Base-by-base conservation (phyloP, 1,140 invertebrate genomes). In the Drosophila parvula region DNA sequence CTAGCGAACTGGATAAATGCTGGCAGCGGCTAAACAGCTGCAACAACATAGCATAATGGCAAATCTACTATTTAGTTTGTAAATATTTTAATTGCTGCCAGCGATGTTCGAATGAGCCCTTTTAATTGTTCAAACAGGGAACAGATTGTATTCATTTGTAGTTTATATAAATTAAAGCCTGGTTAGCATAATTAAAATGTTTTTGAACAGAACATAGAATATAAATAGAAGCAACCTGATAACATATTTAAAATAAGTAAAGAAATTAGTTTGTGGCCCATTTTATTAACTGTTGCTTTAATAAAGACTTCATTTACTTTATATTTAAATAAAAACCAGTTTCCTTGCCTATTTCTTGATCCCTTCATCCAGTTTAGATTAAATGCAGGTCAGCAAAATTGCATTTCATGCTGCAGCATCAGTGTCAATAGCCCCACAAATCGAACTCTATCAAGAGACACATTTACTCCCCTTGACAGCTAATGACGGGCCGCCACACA, bases 1-100 rank as follows among this genome's bases (percentile, higher is more conserved):
- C n/a, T 12, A 16, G 9, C 22, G n/a, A 36, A 32, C 60, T n/a
- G 30, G 18, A 34, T 63, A 61, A 63, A 63, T 22, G 55, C 56
- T 43, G 22, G 28, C 16, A 63, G 18, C 36, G 8, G 7, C 43
- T 34, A 61, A 61, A 27, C 61, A 61, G 61, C 30, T 67, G 45
- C 38, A 68, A 34, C 30, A 51, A 48, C 61, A 68, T 65, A 36
- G 22, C 22, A 48, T 47, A 47, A 10, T 41, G 10, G 18, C 7
- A 30, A 32, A 6, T 3, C 18, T 3, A 34, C 9, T 41, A 65
- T 50, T 65, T 41, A 16, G 5, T 11, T 27, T 43, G 43, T 34
- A 68, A 65, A 65, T 18, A 18, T 65, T 65, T 34, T 43, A 50
- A 50, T 64, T 43, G 61, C 53, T 22, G 47, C 32, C 0, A 45